Evolutionary conservation across 2,113 vertebrate species (phyloP).

Genomic region (Lethenteron camtschaticum): DNA sequence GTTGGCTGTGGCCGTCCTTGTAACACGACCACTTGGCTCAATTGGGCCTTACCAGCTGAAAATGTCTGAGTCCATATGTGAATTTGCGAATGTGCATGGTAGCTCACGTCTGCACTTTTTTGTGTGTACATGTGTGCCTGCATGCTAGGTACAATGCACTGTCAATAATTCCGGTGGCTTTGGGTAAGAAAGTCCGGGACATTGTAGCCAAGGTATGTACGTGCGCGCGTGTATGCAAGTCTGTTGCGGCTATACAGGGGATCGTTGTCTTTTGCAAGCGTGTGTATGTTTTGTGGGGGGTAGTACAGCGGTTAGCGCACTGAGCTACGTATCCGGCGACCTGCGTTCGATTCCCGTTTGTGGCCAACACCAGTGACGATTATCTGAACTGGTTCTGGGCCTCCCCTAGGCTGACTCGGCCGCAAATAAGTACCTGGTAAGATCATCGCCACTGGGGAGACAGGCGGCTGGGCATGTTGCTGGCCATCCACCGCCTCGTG

Average conservation of each 20-base stretch:
- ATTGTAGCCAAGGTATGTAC: conserved; percentile 29
- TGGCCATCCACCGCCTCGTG: too few species aligned
- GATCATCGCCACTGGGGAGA: too few species aligned
- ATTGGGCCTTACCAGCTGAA: too few species aligned
- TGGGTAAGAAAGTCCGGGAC: conserved; percentile 42
- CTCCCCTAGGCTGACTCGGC: too few species aligned
- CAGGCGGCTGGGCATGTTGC: too few species aligned
- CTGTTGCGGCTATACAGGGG: too few species aligned
- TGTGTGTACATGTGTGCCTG: neutral
- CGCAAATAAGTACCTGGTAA: too few species aligned
- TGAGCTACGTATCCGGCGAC: neutral
- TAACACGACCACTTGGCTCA: too few species aligned
- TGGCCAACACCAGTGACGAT: neutral
- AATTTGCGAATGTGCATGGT: neutral
- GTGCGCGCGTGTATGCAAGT: neutral
- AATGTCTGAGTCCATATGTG: neutral
- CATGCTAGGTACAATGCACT: conserved; percentile 25
- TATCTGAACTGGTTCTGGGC: neutral
- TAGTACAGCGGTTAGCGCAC: neutral
- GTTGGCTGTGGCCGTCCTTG: too few species aligned
- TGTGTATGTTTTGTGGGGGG: too few species aligned
- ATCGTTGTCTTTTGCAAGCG: too few species aligned
- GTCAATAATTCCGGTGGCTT: conserved; percentile 30
- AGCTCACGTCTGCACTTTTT: neutral
- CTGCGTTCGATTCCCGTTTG: neutral